Base-by-base conservation (phyloP, 2,113 vertebrate genomes). In the Typhlomys cinereus region DNA sequence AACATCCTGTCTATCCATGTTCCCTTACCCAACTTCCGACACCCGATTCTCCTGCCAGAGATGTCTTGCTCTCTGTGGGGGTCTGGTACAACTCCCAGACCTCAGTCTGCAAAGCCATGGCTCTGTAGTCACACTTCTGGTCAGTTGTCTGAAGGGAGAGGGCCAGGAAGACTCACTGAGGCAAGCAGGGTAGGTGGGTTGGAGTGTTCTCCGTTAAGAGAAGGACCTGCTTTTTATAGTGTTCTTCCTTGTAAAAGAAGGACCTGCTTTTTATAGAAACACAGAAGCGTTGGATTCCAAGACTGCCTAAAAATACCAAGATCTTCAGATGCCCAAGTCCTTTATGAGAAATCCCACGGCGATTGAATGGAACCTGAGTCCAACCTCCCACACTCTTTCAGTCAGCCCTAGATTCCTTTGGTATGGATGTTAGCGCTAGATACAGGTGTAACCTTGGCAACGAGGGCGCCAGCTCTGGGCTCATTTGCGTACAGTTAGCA, bases 121-220 rank as follows among this genome's bases (percentile, higher is more conserved):
- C 2, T 18, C 2, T 2, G 10, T 9, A n/a, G 36, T 1, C 17
- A 87, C 13, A 17, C 41, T 64, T 66, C 48, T 0, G 1, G 44
- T 17, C 29, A 21, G 20, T 10, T 46, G 5, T 27, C 36, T 52
- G 3, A 14, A 12, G 36, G 11, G 34, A 92, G 7, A 31, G 5
- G 20, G 48, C 11, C 2, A 2, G 14, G 8, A 57, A 44, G 70
- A 5, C 12, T 5, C 7, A 46, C 12, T 14, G 2, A n/a, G 70
- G 34, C 69, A 44, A 46, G 21, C 6, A 62, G 44, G 36, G 31
- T 27, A 27, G 20, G 14, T 1, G 15, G 6, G 0, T n/a, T 2
- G 2, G 27, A n/a, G 15, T 41, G 73, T 62, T 78, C 34, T 46
- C 13, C 41, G 59, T 54, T 29, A 14, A 34, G 62, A 54, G 64